phyloP scores from a whole-genome alignment of 2,797 vertebrate genomes.

The Cetoscarus ocellatus region DNA sequence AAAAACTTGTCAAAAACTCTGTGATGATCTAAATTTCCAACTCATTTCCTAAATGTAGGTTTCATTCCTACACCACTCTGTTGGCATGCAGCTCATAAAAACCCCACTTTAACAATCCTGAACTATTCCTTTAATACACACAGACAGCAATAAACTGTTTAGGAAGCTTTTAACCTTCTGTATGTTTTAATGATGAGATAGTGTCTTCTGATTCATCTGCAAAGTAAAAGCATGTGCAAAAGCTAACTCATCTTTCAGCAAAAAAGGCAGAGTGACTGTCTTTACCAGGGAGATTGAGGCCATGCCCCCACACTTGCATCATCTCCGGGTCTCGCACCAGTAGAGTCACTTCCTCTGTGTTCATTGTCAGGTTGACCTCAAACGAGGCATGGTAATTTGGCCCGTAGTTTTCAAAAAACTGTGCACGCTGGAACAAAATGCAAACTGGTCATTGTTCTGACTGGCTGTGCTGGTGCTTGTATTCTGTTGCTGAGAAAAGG shows the following conservation, averaged over 20 bases:
- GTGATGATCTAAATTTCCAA: too few species aligned
- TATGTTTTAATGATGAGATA: too few species aligned
- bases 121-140: too few species aligned
- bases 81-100: too few species aligned
- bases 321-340: constrained; percentile 3
- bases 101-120: too few species aligned
- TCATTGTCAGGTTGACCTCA: constrained; percentile 4
- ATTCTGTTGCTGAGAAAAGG: not conserved
- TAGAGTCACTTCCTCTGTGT: constrained; percentile 14
- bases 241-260: too few species aligned
- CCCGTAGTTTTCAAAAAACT: constrained; percentile 17
- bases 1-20: too few species aligned
- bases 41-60: too few species aligned
- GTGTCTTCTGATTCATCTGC: not conserved
- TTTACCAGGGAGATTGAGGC: constrained; percentile 17
- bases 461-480: not conserved
- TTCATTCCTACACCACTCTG: too few species aligned
- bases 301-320: constrained; percentile 6
- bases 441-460: not conserved
- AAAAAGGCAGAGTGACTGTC: not conserved
- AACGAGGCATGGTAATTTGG: constrained; percentile 33
- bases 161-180: too few species aligned
- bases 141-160: too few species aligned
- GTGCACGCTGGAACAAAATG: constrained; percentile 1
- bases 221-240: not conserved